phyloP scores from a whole-genome alignment of 2,888 invertebrate genomes.

The Pheosia tremula region DNA sequence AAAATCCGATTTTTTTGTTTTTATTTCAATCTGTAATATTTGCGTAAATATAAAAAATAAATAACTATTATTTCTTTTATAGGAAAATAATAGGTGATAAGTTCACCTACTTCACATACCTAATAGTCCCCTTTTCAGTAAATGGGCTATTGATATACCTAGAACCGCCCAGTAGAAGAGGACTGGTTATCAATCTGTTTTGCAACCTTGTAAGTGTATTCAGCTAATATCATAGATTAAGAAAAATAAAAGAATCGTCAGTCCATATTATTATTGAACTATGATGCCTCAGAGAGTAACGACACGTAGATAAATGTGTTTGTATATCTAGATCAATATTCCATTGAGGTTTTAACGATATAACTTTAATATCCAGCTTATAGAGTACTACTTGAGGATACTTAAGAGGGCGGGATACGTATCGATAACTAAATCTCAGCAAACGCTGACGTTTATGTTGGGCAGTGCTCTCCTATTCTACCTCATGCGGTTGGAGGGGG shows the following conservation, averaged over 20 bases:
- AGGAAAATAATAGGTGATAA: conserved; percentile 63
- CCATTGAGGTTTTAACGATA: neutral
- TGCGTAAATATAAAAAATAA: too few species aligned
- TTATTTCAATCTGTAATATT: too few species aligned
- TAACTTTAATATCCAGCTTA: conserved; percentile 52
- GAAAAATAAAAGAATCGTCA: conserved; percentile 1
- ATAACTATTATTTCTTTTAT: conserved; percentile 32
- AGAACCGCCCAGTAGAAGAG: conserved; percentile 73
- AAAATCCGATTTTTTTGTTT: too few species aligned
- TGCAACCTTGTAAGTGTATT: conserved; percentile 66
- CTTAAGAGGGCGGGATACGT: conserved; percentile 62
- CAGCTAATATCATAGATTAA: conserved; percentile 7
- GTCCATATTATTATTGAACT: too few species aligned
- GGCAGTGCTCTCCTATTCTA: conserved; percentile 78
- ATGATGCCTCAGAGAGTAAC: too few species aligned
- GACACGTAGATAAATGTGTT: too few species aligned
- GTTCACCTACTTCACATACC: conserved; percentile 57
- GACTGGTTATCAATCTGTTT: conserved; percentile 73
- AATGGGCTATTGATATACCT: conserved; percentile 69
- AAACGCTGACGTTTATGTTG: conserved; percentile 74
- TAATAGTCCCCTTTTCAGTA: conserved; percentile 62
- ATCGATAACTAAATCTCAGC: conserved; percentile 63
- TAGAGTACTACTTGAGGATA: conserved; percentile 72
- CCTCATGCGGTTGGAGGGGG: conserved; percentile 77
- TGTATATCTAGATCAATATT: too few species aligned